phyloP scores from a whole-genome alignment of 2,797 vertebrate genomes.

The Typhlichthys subterraneus region DNA sequence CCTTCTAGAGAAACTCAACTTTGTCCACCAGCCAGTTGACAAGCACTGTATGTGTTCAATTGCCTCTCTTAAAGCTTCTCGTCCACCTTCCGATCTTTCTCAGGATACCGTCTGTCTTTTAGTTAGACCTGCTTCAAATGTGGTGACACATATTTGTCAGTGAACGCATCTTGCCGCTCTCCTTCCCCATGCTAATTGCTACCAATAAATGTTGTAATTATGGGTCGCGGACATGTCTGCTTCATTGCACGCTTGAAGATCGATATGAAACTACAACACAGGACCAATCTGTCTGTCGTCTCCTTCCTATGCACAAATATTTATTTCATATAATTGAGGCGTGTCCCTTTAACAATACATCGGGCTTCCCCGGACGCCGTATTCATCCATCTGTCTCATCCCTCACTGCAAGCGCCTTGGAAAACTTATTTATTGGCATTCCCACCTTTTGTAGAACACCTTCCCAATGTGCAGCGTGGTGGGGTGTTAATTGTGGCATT shows the following conservation, averaged over 20 bases:
- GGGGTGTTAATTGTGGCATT: constrained; percentile 6
- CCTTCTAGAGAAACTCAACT: too few relatives aligned
- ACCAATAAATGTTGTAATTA: constrained; percentile 50
- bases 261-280: constrained; percentile 55
- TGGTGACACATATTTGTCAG: too few relatives aligned
- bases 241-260: constrained; percentile 61
- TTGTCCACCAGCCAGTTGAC: neutral
- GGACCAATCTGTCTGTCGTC: constrained; percentile 57
- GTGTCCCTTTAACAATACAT: too few relatives aligned
- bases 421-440: constrained; percentile 15
- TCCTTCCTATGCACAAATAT: constrained; percentile 18
- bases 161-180: constrained; percentile 11
- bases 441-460: neutral
- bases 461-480: neutral
- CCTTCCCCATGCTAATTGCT: constrained; percentile 45
- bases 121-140: neutral
- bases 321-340: too few relatives aligned
- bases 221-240: constrained; percentile 60
- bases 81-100: neutral
- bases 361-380: neutral
- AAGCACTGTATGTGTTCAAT: neutral
- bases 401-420: constrained; percentile 11
- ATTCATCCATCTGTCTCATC: constrained; percentile 41
- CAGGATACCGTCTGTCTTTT: neutral
- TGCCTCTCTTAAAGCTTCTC: neutral